These are phyloP conservation scores for Corythornis madagascariensis DNA, from an alignment of 2,113 vertebrate species.

Conservation along the genomic window DNA sequence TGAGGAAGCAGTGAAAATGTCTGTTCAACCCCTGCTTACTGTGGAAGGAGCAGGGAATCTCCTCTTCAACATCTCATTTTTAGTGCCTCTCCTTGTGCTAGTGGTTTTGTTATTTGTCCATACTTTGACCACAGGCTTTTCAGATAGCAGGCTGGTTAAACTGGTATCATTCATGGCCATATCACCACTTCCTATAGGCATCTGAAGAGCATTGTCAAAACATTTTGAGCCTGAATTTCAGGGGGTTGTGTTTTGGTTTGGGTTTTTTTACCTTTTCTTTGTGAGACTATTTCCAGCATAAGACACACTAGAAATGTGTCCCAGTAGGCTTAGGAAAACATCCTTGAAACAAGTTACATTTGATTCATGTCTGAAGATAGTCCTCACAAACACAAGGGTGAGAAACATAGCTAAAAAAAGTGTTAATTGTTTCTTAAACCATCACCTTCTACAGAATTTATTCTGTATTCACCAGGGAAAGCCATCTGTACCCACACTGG, in stretches of 20 bases:
- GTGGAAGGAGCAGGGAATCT: not conserved
- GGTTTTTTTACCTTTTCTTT: not conserved
- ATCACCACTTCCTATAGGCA: not conserved
- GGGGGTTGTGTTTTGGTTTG: too few relatives aligned
- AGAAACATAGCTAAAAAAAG: conserved; percentile 61
- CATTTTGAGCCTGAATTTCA: not conserved
- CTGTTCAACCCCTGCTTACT: not conserved
- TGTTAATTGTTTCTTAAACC: conserved; percentile 57
- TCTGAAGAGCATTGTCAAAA: not conserved
- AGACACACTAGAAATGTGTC: conserved; percentile 45
- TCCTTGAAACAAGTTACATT: conserved; percentile 54
- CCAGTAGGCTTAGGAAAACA: conserved; percentile 52
- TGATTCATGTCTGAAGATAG: conserved; percentile 64
- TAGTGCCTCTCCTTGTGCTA: not conserved
- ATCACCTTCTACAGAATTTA: conserved; percentile 61
- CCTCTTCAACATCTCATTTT: not conserved
- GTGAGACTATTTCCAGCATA: conserved; percentile 22
- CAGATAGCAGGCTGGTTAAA: not conserved
- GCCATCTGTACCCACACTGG: conserved; percentile 69
- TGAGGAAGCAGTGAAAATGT: not conserved
- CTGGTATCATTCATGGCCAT: not conserved
- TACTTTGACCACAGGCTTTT: not conserved
- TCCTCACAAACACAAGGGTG: conserved; percentile 54
- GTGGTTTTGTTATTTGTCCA: not conserved
- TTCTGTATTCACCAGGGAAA: conserved; percentile 63